Evolutionary conservation across 1,140 invertebrate species (phyloP).

Genomic region (Trinorchestia longiramus): DNA sequence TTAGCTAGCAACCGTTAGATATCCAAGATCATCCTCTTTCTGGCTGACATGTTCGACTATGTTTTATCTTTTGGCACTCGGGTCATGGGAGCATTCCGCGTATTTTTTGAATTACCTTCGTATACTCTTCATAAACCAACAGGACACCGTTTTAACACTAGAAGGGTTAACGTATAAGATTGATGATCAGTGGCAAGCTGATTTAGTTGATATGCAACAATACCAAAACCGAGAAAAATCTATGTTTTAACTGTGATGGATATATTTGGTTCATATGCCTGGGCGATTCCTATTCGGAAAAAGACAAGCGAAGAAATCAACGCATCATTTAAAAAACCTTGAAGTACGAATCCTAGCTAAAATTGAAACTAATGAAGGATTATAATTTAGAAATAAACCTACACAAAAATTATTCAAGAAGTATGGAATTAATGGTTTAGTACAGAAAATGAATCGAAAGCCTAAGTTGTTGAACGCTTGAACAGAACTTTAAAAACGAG

Average conservation of each 20-base stretch:
- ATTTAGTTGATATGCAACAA: background rate
- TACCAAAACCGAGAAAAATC: background rate
- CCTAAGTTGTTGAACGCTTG: constrained; percentile 68
- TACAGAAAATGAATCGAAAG: constrained; percentile 68
- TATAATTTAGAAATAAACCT: constrained; percentile 68
- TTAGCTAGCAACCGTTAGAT: too few species aligned
- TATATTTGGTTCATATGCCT: background rate
- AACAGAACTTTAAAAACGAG: constrained; percentile 68
- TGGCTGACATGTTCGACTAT: too few species aligned
- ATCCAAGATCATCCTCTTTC: too few species aligned
- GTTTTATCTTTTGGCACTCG: too few species aligned
- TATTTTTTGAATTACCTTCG: too few species aligned
- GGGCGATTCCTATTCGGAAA: background rate
- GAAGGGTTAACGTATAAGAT: too few species aligned
- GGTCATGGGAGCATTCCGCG: too few species aligned
- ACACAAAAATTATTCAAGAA: constrained; percentile 58
- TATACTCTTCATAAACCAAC: too few species aligned
- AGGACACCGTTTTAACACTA: too few species aligned
- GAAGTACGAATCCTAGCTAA: background rate
- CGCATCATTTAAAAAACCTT: background rate
- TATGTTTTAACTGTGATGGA: background rate
- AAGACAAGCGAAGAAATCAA: background rate
- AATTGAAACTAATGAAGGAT: background rate
- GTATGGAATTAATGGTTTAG: constrained; percentile 60
- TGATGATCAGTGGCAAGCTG: too few species aligned